These are phyloP conservation scores for Lytechinus variegatus DNA, from an alignment of 35 echinoderm and acorn worm species.

Conservation along the genomic window DNA sequence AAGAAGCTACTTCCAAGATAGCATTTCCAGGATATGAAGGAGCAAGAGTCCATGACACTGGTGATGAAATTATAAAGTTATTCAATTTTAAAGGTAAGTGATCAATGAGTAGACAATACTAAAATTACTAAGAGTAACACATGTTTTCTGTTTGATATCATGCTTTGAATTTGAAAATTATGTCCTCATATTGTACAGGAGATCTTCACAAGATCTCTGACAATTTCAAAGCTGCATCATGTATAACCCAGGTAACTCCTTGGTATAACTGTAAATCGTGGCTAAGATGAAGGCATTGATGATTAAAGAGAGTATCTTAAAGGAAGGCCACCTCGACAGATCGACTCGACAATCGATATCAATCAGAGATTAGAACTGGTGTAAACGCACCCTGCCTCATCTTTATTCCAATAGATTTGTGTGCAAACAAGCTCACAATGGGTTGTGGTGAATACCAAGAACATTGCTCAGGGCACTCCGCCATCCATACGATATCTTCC, in stretches of 20 bases:
- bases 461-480: background rate
- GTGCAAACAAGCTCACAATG: conserved; percentile 30
- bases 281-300: background rate
- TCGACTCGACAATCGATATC: background rate
- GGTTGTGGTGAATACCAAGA: conserved; percentile 8
- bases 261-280: background rate
- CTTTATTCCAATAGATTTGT: conserved; percentile 16
- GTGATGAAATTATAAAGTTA: no score
- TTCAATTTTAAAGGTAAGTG: no score
- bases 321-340: background rate
- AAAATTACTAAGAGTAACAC: no score
- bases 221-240: background rate
- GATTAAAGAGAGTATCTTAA: background rate
- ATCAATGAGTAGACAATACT: no score
- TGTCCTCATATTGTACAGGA: no score
- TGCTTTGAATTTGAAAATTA: no score
- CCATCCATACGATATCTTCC: conserved; percentile 22
- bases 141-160: no score
- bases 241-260: background rate
- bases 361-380: background rate
- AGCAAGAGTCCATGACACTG: no score
- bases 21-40: no score
- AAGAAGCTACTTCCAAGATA: no score
- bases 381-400: background rate
- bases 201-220: no score